A percentile compares a stretch with the other conserved stretches of the same genome.
phyloP scores from a whole-genome alignment of 2,113 vertebrate species.

The Pristiophorus japonicus region DNA sequence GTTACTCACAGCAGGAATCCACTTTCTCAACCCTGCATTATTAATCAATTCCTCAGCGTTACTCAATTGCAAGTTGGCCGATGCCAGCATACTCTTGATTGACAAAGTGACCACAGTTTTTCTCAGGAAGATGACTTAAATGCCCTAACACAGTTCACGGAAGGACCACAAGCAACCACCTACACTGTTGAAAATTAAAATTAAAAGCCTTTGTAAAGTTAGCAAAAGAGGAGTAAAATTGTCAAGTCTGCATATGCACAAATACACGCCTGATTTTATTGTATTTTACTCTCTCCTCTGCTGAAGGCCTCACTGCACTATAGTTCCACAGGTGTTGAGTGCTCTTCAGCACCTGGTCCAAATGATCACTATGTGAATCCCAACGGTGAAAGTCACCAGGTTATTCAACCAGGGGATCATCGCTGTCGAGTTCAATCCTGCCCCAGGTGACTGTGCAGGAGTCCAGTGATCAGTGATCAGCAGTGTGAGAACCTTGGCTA shows the following conservation, averaged over 20 bases:
- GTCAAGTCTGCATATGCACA: not conserved
- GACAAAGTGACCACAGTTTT: not conserved
- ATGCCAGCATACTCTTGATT: not conserved
- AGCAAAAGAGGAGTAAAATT: not conserved
- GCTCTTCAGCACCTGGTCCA: no score
- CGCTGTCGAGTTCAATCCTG: no score
- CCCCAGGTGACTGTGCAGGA: no score
- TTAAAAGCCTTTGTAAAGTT: not conserved
- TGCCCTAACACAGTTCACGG: not conserved
- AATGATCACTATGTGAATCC: no score
- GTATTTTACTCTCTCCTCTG: not conserved
- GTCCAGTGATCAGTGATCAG: no score
- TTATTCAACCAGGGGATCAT: no score
- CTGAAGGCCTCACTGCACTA: not conserved
- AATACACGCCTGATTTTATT: not conserved
- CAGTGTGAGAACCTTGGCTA: no score
- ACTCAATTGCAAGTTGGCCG: not conserved
- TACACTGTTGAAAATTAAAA: not conserved
- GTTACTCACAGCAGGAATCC: not conserved
- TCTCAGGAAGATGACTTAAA: not conserved
- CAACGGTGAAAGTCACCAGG: no score
- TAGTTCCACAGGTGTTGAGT: no score
- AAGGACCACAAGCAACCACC: not conserved
- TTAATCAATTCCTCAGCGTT: not conserved
- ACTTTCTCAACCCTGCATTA: not conserved